phyloP scores from a whole-genome alignment of 2,888 invertebrate species.

The Hetaerina titia region DNA sequence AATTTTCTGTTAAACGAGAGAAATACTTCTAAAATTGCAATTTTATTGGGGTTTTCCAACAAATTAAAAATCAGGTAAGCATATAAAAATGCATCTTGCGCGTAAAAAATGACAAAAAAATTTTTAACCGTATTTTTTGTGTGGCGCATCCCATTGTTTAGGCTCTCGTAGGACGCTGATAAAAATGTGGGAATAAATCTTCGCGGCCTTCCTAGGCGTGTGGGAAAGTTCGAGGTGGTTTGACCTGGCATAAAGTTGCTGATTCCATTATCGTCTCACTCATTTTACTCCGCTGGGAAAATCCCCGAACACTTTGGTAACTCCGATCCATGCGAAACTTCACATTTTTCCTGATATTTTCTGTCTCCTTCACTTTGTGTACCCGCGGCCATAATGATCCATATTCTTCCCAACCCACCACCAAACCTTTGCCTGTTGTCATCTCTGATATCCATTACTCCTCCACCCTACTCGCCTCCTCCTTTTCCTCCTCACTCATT shows the following conservation, averaged over 20 bases:
- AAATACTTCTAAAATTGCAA: neutral
- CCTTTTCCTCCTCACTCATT: neutral
- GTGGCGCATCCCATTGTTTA: conserved; percentile 12
- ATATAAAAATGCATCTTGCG: neutral
- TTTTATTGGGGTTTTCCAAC: neutral
- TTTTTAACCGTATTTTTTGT: neutral
- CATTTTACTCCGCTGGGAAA: conserved; percentile 7
- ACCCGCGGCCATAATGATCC: neutral
- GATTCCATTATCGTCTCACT: conserved; percentile 12
- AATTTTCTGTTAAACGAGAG: too few relatives aligned
- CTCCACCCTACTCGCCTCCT: neutral
- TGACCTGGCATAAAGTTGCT: neutral
- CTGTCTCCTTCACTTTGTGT: neutral
- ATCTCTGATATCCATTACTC: neutral
- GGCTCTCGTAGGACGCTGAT: neutral
- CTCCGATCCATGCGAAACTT: neutral
- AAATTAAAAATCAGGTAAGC: neutral
- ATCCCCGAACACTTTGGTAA: conserved; percentile 27
- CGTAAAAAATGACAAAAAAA: neutral
- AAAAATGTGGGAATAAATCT: conserved; percentile 2
- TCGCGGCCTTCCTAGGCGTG: neutral
- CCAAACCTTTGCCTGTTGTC: neutral
- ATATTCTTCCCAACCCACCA: neutral
- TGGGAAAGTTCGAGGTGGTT: neutral
- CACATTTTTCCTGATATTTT: neutral